Evolutionary conservation across 2,113 vertebrate genomes (phyloP), one percentile per base, ranked within the genome.

Genomic region (Nipponia nippon): DNA sequence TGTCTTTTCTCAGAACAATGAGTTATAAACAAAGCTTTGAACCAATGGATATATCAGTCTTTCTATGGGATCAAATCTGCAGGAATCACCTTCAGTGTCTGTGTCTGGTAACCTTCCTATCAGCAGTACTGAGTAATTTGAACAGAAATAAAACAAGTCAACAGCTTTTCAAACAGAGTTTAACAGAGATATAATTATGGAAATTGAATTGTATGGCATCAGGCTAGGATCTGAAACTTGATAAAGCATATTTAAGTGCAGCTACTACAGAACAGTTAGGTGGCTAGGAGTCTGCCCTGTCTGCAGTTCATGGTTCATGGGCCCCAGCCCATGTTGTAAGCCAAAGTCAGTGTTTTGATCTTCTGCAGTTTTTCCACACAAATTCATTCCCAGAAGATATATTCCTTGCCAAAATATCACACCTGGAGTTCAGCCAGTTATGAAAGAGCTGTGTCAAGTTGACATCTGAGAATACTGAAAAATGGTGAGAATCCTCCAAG

Each of bases 101-200:
- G 27, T 61, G 30, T 44, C 34, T 78, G 55, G 27, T 91, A 62
- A 63, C 23, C n/a, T 93, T 79, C 1, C 0, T 62, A 53, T 76
- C 30, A 73, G 25, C 23, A 83, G 11, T n/a, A 49, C 11, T 62
- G 53, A 94, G 70, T 49, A 90, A 81, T 73, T 21, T 80, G 30
- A 94, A 83, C 26, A 83, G 62, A 95, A 96, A 89, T 71, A 65
- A 85, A 94, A 72, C 18, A 90, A 88, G 32, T 56, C 49, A 79
- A 58, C 42, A 90, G 18, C 22, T 82, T 84, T 93, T 52, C 42
- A 67, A 80, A 67, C 34, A 16, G 26, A 56, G 16, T 72, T 80
- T 77, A 90, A 88, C 46, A 66, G 85, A 76, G 50, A 92, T 86
- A 88, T 86, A 84, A 93, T 83, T 69, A 77, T 11, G 44, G 63